Conservation (phyloP, 2,888 invertebrate genomes). For the Mesochorus sp. region DNA sequence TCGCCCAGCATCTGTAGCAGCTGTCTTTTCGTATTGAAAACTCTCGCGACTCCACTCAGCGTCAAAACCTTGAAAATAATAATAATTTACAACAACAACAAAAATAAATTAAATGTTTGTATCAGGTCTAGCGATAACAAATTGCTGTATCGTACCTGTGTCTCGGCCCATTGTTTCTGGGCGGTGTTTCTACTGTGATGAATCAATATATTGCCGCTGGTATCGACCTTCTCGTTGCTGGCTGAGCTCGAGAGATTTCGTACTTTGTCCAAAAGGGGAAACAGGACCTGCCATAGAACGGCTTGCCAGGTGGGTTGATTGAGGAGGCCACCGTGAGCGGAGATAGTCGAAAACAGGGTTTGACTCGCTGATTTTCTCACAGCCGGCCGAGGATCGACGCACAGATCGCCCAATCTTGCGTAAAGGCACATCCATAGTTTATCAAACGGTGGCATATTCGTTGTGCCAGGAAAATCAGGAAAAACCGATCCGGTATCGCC, state of each 20-base stretch:
- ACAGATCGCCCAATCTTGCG: constrained; percentile 93
- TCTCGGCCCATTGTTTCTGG: constrained; percentile 99
- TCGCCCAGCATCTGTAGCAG: constrained; percentile 93
- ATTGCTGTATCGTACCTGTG: constrained; percentile 85
- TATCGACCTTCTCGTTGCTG: constrained; percentile 92
- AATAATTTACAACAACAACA: constrained; percentile 1
- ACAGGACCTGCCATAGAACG: constrained; percentile 96
- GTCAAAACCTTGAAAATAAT: constrained; percentile 87
- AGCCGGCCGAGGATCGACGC: constrained; percentile 97
- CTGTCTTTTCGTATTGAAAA: constrained; percentile 95
- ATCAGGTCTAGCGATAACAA: background rate
- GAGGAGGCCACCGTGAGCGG: constrained; percentile 95
- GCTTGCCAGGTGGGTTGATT: constrained; percentile 96
- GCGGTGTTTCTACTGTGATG: constrained; percentile 99
- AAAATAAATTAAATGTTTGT: background rate
- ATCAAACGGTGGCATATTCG: constrained; percentile 94
- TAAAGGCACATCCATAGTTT: constrained; percentile 98
- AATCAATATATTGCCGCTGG: constrained; percentile 96
- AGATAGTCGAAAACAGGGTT: constrained; percentile 98
- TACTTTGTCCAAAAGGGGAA: constrained; percentile 97
- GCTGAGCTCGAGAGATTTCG: constrained; percentile 88
- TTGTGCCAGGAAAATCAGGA: constrained; percentile 92
- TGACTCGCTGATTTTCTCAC: constrained; percentile 98
- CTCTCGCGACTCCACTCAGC: constrained; percentile 95
- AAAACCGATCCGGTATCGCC: constrained; percentile 88